Percentiles rank a stretch among this genome's conserved stretches.
Conservation (phyloP, 2,113 vertebrate genomes). For the Eolophus roseicapilla region DNA sequence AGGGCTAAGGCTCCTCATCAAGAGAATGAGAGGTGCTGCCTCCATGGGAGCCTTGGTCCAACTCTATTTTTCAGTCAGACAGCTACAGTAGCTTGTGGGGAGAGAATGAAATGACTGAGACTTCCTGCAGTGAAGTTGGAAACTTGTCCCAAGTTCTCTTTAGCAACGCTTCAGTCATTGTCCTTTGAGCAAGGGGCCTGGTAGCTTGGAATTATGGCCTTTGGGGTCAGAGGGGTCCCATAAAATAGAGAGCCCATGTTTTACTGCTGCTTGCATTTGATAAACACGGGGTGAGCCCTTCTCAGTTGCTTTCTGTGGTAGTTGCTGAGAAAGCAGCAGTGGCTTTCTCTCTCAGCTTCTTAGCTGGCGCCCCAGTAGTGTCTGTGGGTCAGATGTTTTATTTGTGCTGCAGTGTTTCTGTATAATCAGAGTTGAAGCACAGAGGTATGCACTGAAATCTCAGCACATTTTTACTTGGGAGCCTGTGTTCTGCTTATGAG, state of each 20-base stretch:
- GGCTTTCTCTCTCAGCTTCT: neutral
- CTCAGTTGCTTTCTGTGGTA: neutral
- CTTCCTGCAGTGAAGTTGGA: neutral
- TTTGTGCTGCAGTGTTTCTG: neutral
- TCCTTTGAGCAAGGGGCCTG: neutral
- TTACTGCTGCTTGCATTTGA: neutral
- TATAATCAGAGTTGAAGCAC: conserved; percentile 21
- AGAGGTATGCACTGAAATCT: conserved; percentile 51
- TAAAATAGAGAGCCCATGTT: neutral
- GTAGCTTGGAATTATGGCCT: neutral
- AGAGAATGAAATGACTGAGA: neutral
- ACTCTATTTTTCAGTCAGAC: neutral
- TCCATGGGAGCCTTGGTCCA: neutral
- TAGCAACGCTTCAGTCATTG: neutral
- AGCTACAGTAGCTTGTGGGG: neutral
- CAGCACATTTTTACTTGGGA: conserved; percentile 53
- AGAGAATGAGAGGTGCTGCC: neutral
- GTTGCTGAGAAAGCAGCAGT: neutral
- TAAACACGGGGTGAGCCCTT: neutral
- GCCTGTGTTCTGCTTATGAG: conserved; percentile 10
- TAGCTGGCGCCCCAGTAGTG: neutral
- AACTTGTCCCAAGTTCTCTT: neutral
- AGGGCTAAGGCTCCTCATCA: neutral
- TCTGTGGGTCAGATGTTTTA: neutral
- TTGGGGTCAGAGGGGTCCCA: neutral